Evolutionary conservation across 1,140 invertebrate genomes (phyloP).

Genomic region (Drosophila willistoni): DNA sequence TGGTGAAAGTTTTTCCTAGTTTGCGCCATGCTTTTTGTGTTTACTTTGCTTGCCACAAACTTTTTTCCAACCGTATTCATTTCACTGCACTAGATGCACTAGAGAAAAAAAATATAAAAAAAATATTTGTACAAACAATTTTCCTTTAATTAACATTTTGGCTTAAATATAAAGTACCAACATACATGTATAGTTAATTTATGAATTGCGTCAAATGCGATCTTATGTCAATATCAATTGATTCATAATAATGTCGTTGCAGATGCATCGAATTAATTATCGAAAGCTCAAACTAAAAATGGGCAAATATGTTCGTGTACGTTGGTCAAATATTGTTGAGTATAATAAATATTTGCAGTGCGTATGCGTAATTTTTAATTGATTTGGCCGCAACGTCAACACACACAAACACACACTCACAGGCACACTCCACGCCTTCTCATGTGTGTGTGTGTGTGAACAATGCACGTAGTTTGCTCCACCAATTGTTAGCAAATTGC

Average conservation of each 20-base stretch:
- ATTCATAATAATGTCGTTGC: conserved; percentile 28
- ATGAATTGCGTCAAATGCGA: conserved; percentile 4
- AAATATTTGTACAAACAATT: conserved; percentile 57
- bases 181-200: conserved; percentile 20
- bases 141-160: conserved; percentile 68
- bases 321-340: conserved; percentile 56
- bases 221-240: conserved; percentile 26
- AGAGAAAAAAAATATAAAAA: conserved; percentile 1
- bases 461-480: conserved; percentile 38
- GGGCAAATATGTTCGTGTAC: conserved; percentile 40
- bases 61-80: conserved; percentile 54
- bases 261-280: conserved; percentile 45
- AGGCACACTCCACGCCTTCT: conserved; percentile 18
- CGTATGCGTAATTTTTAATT: conserved; percentile 81
- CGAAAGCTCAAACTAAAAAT: conserved; percentile 37
- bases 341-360: conserved; percentile 70
- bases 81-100: conserved; percentile 66
- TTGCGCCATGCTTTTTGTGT: conserved; percentile 40
- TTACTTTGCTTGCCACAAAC: conserved; percentile 53
- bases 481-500: conserved; percentile 59
- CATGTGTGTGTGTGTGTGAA: conserved; percentile 3
- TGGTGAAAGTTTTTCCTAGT: conserved; percentile 40
- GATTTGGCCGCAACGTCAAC: conserved; percentile 72
- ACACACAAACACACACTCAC: conserved; percentile 33
- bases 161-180: not conserved